phyloP scores from a whole-genome alignment of 2,888 invertebrate species.

The Trissonchulus latispiculum region DNA sequence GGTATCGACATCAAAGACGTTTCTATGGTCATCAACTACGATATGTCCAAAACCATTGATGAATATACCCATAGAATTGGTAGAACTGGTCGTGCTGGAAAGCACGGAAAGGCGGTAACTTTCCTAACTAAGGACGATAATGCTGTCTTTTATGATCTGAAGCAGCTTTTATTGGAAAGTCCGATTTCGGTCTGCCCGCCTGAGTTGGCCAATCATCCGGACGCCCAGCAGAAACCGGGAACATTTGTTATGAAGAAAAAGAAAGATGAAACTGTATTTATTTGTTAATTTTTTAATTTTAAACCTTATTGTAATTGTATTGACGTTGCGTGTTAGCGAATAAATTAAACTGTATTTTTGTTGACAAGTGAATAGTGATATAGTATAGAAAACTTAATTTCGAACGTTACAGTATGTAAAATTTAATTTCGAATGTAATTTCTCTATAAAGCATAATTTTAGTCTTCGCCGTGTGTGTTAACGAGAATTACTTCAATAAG shows the following conservation, averaged over 20 bases:
- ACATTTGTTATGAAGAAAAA: conserved; percentile 77
- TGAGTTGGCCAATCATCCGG: conserved; percentile 92
- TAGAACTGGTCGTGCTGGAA: conserved; percentile 96
- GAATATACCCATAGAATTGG: conserved; percentile 74
- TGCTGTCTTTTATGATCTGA: conserved; percentile 86
- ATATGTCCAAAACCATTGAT: conserved; percentile 99
- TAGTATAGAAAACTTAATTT: no score
- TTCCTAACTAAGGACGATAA: conserved; percentile 97
- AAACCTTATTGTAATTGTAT: no score
- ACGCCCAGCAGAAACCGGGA: conserved; percentile 94
- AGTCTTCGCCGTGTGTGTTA: no score
- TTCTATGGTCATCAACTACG: conserved; percentile 96
- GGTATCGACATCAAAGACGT: conserved; percentile 99
- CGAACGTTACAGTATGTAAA: no score
- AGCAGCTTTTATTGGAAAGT: conserved; percentile 73
- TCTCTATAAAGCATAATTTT: no score
- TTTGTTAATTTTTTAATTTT: conserved; percentile 58
- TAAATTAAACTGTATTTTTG: no score
- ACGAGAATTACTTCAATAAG: no score
- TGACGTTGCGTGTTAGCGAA: no score
- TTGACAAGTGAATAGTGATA: no score
- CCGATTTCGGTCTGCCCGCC: conserved; percentile 90
- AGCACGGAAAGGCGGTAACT: conserved; percentile 86
- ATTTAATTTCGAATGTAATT: no score
- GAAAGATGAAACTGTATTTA: conserved; percentile 82